Evolutionary conservation across 2,113 vertebrate genomes (phyloP), one percentile per base, ranked within the genome.

Genomic region (Tachuris rubrigastra): DNA sequence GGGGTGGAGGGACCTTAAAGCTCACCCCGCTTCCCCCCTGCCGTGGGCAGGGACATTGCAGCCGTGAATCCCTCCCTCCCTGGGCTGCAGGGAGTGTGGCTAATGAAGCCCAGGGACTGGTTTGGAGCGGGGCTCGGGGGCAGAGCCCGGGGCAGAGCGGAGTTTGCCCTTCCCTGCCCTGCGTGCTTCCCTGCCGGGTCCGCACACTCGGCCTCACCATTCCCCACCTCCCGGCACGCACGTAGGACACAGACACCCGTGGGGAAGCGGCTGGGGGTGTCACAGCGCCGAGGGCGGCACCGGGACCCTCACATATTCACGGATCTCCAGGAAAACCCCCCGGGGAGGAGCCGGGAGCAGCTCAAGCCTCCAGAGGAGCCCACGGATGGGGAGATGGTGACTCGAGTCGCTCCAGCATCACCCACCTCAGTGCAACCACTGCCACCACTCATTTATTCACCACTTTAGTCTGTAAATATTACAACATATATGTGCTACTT

Each of bases 401-500:
- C 8, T 35, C 46, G 5, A 35, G 42, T 16, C 47, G 35, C 9
- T 20, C 6, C n/a, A 55, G 39, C 5, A 30, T 28, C 47, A 28
- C 9, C 37, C 28, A 31, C 6, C 71, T 35, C 69, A 13, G 23
- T 10, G 41, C 35, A 79, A 82, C 7, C 0, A 1, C 47, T 21
- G 58, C 11, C 33, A 33, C 7, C 8, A 5, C 0, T 24, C 59
- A 22, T 55, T 35, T 31, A 27, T 3, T 19, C 2, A 8, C 58
- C 22, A 8, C 1, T 6, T 4, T 17, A 27, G 5, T 19, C 50
- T 0, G 14, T 37, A 9, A 42, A 44, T 37, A 18, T 3, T 14
- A 11, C 4, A 19, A 18, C 6, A 0, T 0, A 50, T 4, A 66
- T 24, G 62, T 13, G 4, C 37, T 44, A 11, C 16, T 37, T 6